Conservation (phyloP, 2,797 vertebrate genomes). For the Myripristis murdjan region DNA sequence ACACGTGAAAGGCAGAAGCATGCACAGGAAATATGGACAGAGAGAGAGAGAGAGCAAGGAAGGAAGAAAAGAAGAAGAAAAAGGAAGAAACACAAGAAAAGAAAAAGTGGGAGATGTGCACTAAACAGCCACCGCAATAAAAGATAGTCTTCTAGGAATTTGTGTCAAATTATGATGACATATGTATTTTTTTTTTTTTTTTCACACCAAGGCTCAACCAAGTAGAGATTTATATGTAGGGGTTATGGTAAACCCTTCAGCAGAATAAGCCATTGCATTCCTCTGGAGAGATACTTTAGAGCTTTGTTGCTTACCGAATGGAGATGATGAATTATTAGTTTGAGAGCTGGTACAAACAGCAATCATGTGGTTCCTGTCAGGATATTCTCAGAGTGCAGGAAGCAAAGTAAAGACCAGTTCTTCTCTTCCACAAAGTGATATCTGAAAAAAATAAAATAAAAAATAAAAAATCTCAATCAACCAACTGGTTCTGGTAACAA, state of each 20-base stretch:
- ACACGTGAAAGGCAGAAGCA: constrained; percentile 21
- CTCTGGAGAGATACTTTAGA: constrained; percentile 17
- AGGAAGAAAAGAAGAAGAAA: constrained; percentile 7
- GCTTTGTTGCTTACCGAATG: constrained; percentile 16
- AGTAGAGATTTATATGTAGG: constrained; percentile 22
- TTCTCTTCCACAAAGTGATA: no score
- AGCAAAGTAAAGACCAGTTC: constrained; percentile 23
- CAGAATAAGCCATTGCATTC: background rate
- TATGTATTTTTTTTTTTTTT: constrained; percentile 6
- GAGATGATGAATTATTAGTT: constrained; percentile 9
- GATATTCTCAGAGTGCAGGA: no score
- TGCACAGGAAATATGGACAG: constrained; percentile 3
- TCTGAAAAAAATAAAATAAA: constrained; percentile 46
- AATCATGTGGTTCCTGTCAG: constrained; percentile 2
- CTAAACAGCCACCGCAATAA: constrained; percentile 39
- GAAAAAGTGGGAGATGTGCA: constrained; percentile 30
- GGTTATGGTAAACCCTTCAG: constrained; percentile 18
- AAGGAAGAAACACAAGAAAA: no score
- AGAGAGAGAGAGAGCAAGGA: constrained; percentile 12
- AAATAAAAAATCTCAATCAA: no score
- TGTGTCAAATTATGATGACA: constrained; percentile 41
- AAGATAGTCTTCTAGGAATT: constrained; percentile 50
- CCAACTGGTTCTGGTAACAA: constrained; percentile 53
- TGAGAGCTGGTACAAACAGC: constrained; percentile 39
- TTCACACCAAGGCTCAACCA: background rate